A percentile compares a stretch with the other conserved stretches of the same genome.
These are phyloP conservation scores for Tetramorium alpestre DNA, from an alignment of 1,140 invertebrate species.

Conservation along the genomic window DNA sequence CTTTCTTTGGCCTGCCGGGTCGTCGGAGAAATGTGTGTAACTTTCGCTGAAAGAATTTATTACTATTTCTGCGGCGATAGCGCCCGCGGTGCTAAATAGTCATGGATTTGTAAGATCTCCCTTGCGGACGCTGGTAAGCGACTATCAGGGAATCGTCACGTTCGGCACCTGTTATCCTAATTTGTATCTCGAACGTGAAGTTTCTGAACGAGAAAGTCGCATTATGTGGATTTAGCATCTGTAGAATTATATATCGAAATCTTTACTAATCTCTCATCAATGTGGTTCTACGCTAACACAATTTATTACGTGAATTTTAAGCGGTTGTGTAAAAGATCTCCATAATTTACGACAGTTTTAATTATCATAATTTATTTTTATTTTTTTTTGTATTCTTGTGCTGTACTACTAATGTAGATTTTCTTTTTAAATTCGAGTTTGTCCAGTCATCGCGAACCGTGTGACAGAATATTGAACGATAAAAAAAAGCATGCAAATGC, in stretches of 20 bases:
- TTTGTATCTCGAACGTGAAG: background rate
- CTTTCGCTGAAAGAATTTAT: conserved; percentile 70
- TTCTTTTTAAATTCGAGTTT: background rate
- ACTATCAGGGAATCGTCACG: background rate
- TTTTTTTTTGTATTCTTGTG: background rate
- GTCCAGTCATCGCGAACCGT: background rate
- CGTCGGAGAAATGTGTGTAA: conserved; percentile 54
- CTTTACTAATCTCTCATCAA: background rate
- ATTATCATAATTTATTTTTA: background rate
- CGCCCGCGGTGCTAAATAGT: background rate
- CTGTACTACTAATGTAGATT: background rate
- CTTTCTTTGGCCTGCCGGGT: conserved; percentile 57
- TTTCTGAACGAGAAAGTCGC: background rate
- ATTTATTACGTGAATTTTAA: background rate
- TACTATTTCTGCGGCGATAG: conserved; percentile 25
- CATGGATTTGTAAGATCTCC: conserved; percentile 20
- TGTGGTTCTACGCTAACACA: background rate
- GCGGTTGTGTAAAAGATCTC: background rate
- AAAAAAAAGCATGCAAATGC: background rate
- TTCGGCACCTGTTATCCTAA: background rate
- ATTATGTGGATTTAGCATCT: background rate
- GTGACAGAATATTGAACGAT: background rate
- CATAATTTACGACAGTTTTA: background rate
- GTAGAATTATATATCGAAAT: background rate
- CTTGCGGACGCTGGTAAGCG: background rate